A percentile compares a stretch with the other conserved stretches of the same genome.
Evolutionary conservation across 1,140 invertebrate genomes (phyloP).

Genomic region (Drosophila busckii): DNA sequence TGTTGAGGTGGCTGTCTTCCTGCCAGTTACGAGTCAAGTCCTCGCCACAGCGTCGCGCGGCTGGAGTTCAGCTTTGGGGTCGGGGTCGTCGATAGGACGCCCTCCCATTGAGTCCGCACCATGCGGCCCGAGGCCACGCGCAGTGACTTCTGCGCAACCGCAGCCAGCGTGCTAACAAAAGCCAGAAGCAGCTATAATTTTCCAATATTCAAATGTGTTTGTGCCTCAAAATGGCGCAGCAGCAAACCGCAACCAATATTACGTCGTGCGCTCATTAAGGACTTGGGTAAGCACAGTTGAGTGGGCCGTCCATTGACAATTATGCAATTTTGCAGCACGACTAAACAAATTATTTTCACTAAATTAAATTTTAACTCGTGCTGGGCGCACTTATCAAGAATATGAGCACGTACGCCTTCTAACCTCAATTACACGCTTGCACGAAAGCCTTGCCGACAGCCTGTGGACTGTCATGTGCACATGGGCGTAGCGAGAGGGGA

Average conservation of each 20-base stretch:
- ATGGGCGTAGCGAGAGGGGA: too few species aligned
- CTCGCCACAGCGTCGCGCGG: conserved; percentile 51
- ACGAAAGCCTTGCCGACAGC: conserved; percentile 23
- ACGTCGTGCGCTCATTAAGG: conserved; percentile 48
- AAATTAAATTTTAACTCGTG: conserved; percentile 78
- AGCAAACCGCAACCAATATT: conserved; percentile 10
- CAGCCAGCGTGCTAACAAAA: conserved; percentile 56
- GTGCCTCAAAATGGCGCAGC: conserved; percentile 63
- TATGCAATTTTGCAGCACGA: conserved; percentile 69
- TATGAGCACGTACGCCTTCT: conserved; percentile 32
- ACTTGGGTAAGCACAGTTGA: conserved; percentile 7
- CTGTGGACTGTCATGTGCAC: conserved; percentile 63
- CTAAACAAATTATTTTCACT: conserved; percentile 77
- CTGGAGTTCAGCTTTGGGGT: conserved; percentile 68
- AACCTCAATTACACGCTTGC: conserved; percentile 39
- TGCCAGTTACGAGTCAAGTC: conserved; percentile 68
- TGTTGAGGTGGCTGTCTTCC: conserved; percentile 12
- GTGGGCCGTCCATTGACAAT: conserved; percentile 56
- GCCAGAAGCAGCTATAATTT: conserved; percentile 66
- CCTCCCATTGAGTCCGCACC: conserved; percentile 70
- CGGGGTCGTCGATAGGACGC: conserved; percentile 58
- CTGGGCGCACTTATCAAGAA: conserved; percentile 68
- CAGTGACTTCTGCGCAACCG: conserved; percentile 69
- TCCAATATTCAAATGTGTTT: conserved; percentile 75
- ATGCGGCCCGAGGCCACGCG: conserved; percentile 50